phyloP scores from a whole-genome alignment of 2,888 invertebrate species.

The Margaritifera margaritifera region DNA sequence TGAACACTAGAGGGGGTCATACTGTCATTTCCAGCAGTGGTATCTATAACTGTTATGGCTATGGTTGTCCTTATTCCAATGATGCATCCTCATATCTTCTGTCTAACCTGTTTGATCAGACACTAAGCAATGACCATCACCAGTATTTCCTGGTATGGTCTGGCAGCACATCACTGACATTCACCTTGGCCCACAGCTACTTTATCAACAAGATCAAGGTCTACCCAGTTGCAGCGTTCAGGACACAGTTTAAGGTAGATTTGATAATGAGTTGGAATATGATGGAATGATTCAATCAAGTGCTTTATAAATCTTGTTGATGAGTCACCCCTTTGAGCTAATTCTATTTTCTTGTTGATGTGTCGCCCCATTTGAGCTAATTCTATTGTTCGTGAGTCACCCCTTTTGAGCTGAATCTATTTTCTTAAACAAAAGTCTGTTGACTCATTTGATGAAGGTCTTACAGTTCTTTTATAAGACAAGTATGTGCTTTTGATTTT shows the following conservation, averaged over 20 bases:
- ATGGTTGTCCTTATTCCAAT: conserved; percentile 26
- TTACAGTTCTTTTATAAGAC: too few relatives aligned
- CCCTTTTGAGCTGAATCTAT: too few relatives aligned
- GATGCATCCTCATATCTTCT: conserved; percentile 32
- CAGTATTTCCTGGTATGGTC: conserved; percentile 35
- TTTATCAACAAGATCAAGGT: conserved; percentile 51
- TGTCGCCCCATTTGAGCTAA: too few relatives aligned
- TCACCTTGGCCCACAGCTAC: conserved; percentile 29
- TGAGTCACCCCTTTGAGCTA: too few relatives aligned
- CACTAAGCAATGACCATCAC: conserved; percentile 19
- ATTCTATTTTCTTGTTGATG: too few relatives aligned
- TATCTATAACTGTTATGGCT: conserved; percentile 32
- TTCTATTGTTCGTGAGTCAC: too few relatives aligned
- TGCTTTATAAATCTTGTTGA: too few relatives aligned
- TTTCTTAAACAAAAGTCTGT: too few relatives aligned
- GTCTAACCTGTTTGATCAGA: conserved; percentile 53
- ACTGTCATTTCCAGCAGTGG: conserved; percentile 18
- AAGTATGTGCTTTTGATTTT: too few relatives aligned
- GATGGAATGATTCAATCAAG: too few relatives aligned
- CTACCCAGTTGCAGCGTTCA: conserved; percentile 32
- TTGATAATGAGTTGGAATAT: not conserved
- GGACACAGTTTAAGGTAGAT: conserved; percentile 51
- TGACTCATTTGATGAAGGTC: too few relatives aligned
- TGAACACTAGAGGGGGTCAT: not conserved
- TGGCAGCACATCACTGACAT: conserved; percentile 35